Evolutionary conservation across 2,113 vertebrate species (phyloP), one percentile per base, ranked within the genome.

Genomic region (Daubentonia madagascariensis): DNA sequence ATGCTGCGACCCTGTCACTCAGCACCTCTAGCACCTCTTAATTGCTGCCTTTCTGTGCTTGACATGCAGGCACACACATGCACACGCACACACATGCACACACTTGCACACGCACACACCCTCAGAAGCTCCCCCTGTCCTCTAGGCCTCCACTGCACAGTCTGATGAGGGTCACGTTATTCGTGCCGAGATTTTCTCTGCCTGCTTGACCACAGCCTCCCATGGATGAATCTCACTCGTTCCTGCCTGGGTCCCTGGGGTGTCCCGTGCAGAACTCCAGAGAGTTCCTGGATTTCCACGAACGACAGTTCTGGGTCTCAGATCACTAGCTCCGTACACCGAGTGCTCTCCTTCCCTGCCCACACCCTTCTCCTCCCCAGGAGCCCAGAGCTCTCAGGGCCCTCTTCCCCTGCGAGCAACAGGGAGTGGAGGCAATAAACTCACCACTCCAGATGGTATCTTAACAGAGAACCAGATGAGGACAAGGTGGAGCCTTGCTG

Each of bases 341-440:
- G 1, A 3, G 30, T 11, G 17, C 12, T 43, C n/a, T 50, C 8
- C 23, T 6, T 43, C 28, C 67, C 10, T 45, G 22, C 16, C 17
- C 28, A 16, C 48, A 12, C 5, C 48, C 32, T 18, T 8, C 48
- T 50, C 54, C 30, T 4, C 8, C 70, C 17, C 28, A 50, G 35
- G 57, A 57, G 20, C n/a, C 48, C 72, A 16, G 22, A 22, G 59
- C 23, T 6, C 54, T 67, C 67, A 1, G 0, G 0, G 11, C 16
- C 25, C 1, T 9, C 20, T 32, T 18, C 54, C 2, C 10, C 25
- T 1, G 22, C 0, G 6, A 85, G 73, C 81, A 80, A 40, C 22
- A 57, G 28, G 35, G 43, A n/a, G 18, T 8, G 32, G 43, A 70
- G 45, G 68, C 52, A 54, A 28, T 52, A n/a, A 80, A 43, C 28